Evolutionary conservation across 64 coral and sea anemone species (phyloP).

Genomic region (Stichodactyla helianthus): DNA sequence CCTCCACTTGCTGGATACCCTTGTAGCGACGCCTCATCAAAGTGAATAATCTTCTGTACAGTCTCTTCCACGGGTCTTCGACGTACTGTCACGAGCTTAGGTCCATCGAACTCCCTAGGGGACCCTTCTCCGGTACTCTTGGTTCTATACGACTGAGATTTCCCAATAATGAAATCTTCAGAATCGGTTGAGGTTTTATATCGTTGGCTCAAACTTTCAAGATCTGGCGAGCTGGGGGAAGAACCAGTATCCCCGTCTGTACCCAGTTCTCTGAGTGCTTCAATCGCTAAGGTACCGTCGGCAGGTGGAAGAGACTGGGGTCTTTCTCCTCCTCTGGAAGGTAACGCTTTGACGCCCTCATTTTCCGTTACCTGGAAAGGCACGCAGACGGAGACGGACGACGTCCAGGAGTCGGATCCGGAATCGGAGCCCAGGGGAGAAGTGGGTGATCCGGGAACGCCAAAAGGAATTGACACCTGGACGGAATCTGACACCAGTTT

Average conservation of each 20-base stretch:
- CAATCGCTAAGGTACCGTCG: conserved; percentile 5
- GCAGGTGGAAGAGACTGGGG: conserved; percentile 11
- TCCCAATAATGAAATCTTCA: background rate
- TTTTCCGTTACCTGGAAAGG: conserved; percentile 54
- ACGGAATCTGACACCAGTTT: conserved; percentile 38
- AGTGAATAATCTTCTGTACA: conserved; percentile 4
- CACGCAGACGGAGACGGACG: conserved; percentile 51
- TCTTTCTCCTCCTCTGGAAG: conserved; percentile 7
- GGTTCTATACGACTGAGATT: background rate
- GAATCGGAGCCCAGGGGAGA: background rate
- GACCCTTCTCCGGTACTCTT: background rate
- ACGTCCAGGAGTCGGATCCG: conserved; percentile 25
- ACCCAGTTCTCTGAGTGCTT: background rate
- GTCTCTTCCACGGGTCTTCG: background rate
- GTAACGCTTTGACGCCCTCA: conserved; percentile 15
- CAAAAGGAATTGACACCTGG: conserved; percentile 53
- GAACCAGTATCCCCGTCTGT: background rate
- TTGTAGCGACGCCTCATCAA: background rate
- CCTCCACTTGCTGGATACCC: background rate
- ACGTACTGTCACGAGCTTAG: conserved; percentile 16
- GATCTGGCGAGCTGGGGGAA: background rate
- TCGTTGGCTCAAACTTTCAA: background rate
- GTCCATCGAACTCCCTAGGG: background rate
- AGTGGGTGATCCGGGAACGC: conserved; percentile 26
- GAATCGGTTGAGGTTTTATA: background rate